Percentiles rank a stretch among this genome's conserved stretches.
Conservation (phyloP, 2,888 invertebrate species). For the Trichogramma dendrolimi region DNA sequence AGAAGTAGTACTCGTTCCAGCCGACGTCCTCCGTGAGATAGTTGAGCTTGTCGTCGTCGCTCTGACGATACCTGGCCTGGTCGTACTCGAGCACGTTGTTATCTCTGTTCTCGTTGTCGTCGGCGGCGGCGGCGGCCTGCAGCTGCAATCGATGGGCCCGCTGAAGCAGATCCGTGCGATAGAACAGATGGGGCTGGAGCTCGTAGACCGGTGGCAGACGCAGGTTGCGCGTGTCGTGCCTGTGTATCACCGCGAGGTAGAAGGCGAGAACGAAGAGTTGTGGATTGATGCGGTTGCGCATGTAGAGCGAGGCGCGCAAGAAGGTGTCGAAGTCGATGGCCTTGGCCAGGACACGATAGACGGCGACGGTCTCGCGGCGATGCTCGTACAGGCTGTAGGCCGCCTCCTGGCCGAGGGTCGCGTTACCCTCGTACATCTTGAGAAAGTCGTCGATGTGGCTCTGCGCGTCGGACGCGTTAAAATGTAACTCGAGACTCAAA, state of each 20-base stretch:
- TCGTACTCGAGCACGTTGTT: constrained; percentile 54
- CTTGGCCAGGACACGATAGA: constrained; percentile 45
- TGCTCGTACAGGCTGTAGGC: constrained; percentile 53
- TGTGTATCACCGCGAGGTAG: constrained; percentile 60
- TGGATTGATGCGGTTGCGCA: constrained; percentile 48
- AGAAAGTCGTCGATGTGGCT: constrained; percentile 45
- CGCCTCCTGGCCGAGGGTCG: constrained; percentile 53
- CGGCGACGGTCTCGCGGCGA: constrained; percentile 41
- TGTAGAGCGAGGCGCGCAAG: constrained; percentile 48
- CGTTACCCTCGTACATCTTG: constrained; percentile 44
- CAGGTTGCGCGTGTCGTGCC: constrained; percentile 59
- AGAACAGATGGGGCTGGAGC: constrained; percentile 63
- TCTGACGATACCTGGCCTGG: constrained; percentile 38
- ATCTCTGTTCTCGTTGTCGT: constrained; percentile 62
- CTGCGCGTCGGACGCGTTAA: constrained; percentile 21
- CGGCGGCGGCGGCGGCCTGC: constrained; percentile 54
- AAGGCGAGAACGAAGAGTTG: constrained; percentile 60
- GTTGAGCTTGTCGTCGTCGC: constrained; percentile 59
- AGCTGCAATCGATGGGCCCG: constrained; percentile 39
- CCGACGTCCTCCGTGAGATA: constrained; percentile 71
- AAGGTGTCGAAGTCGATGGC: constrained; percentile 49
- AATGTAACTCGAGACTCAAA: no score
- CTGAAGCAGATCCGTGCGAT: constrained; percentile 58
- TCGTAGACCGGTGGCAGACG: constrained; percentile 67
- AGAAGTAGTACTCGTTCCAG: constrained; percentile 64